Conservation (phyloP, 2,797 vertebrate species). For the Prunella strophiata region DNA sequence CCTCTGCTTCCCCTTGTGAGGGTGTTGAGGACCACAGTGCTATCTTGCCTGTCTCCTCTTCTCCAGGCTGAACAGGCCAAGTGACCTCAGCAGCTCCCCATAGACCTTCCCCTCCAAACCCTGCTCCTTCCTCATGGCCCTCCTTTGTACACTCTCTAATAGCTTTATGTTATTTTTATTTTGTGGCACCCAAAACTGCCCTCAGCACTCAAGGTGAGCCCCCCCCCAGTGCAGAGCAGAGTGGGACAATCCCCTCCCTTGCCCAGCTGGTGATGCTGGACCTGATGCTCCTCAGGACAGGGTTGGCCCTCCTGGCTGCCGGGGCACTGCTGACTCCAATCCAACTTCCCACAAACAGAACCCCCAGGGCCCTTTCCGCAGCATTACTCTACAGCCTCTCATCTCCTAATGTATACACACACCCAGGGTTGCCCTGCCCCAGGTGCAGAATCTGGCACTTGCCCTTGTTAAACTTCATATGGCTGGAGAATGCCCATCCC, state of each 20-base stretch:
- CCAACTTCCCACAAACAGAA: neutral
- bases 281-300: fast-evolving
- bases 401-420: fast-evolving
- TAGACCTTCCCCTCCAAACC: neutral
- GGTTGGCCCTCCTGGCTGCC: neutral
- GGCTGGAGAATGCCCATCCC: neutral
- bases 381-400: neutral
- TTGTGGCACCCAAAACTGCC: neutral
- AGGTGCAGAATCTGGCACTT: neutral
- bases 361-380: fast-evolving
- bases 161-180: neutral
- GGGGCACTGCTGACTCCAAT: neutral
- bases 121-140: neutral
- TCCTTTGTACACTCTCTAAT: neutral
- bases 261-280: fast-evolving
- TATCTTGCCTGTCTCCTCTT: neutral
- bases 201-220: neutral
- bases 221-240: fast-evolving
- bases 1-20: neutral
- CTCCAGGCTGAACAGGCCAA: neutral
- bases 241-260: neutral
- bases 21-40: too few relatives aligned
- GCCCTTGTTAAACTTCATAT: neutral
- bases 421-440: fast-evolving
- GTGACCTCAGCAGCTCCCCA: too few relatives aligned